Base-by-base conservation (phyloP, 2,888 invertebrate species). In the Acanthosepion pharaonis region DNA sequence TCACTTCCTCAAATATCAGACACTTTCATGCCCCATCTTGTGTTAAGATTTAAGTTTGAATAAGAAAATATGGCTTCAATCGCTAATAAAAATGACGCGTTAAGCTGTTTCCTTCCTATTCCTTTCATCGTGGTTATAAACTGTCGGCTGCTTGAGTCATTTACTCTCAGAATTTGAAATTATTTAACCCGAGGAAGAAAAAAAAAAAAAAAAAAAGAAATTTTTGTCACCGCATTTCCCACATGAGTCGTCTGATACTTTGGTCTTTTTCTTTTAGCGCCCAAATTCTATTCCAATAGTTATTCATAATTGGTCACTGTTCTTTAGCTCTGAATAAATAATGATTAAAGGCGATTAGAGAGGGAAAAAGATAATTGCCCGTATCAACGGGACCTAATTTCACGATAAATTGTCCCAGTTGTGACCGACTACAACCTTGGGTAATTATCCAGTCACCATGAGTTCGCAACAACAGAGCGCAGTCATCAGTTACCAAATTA, bases 381-480 rank as follows among this genome's bases (percentile, higher is more conserved):
- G 78, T 78, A 78, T 78, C 78, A 78, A 64, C 64, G 78, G n/a
- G 78, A 78, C 78, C 78, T 78, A 78, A 78, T 78, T 78, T 78
- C 78, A n/a, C n/a, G 18, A n/a, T 78, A 78, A 78, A 78, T 78
- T 78, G 78, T 33, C 18, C n/a, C 15, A 15, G n/a, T n/a, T 78
- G 78, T 78, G 78, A 28, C 8, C n/a, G 78, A 9, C 33, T 78
- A 11, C 78, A 33, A 78, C 78, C 78, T 78, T 9, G n/a, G 11
- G n/a, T 78, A 78, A 78, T 78, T 78, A 78, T 78, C 78, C 11
- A n/a, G n/a, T 78, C 78, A 78, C 78, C 78, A 15, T 23, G n/a
- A 11, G n/a, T 11, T 23, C 59, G 4, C 20, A 25, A 78, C 78
- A n/a, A 78, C n/a, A 15, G n/a, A 78, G 15, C 2, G 15, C 78